Conservation (phyloP, 2,113 vertebrate genomes). For the Rhea americana region DNA sequence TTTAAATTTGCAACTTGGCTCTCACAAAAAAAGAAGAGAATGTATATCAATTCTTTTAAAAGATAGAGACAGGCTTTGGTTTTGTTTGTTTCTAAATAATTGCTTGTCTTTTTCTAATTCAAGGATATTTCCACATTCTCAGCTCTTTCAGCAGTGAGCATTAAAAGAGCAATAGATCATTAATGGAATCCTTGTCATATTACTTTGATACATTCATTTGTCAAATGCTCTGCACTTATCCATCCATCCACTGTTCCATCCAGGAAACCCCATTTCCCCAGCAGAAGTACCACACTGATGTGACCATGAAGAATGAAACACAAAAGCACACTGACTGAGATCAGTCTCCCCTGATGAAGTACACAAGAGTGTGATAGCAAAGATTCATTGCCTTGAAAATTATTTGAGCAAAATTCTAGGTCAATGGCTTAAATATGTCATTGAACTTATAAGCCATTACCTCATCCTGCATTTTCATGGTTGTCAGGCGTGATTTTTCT, state of each 20-base stretch:
- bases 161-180: not conserved
- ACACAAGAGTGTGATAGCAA: not conserved
- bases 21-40: not conserved
- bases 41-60: not conserved
- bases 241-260: not conserved
- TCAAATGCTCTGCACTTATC: not conserved
- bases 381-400: not conserved
- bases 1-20: not conserved
- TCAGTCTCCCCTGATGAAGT: not conserved
- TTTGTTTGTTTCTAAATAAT: not conserved
- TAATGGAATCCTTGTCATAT: not conserved
- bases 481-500: conserved; percentile 80
- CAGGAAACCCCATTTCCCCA: not conserved
- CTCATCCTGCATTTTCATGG: conserved; percentile 87
- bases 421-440: not conserved
- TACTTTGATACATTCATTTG: not conserved
- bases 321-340: not conserved
- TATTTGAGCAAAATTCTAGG: not conserved
- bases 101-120: not conserved
- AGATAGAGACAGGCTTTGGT: not conserved
- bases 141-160: not conserved
- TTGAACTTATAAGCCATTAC: conserved; percentile 68
- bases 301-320: not conserved
- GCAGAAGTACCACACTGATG: not conserved
- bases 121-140: not conserved